These are phyloP conservation scores for Trogon melanurus DNA, from an alignment of 2,113 vertebrate species.

Conservation along the genomic window DNA sequence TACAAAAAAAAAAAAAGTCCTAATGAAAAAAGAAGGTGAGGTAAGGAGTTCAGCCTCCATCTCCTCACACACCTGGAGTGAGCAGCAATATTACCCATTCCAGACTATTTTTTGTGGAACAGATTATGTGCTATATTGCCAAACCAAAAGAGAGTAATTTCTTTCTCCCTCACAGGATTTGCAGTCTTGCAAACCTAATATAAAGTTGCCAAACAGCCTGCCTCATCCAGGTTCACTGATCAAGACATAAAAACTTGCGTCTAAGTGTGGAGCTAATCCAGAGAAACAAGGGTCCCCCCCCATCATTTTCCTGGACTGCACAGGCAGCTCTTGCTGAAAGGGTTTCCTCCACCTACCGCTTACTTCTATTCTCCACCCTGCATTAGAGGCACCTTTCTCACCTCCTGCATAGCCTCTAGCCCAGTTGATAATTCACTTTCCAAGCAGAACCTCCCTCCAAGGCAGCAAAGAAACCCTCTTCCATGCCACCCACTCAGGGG, in stretches of 20 bases:
- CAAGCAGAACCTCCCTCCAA: not conserved
- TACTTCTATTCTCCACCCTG: not conserved
- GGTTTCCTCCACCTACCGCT: not conserved
- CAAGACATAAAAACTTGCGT: not conserved
- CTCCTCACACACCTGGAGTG: not conserved
- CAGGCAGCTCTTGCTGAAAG: not conserved
- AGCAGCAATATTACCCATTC: not conserved
- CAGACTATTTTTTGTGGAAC: not conserved
- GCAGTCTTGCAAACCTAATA: not conserved
- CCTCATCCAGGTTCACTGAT: not conserved
- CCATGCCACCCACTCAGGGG: rapidly evolving
- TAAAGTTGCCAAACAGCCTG: not conserved
- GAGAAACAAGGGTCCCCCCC: not conserved
- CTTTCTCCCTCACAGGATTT: not conserved
- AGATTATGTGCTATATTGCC: not conserved
- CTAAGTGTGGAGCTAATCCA: not conserved
- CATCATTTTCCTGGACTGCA: not conserved
- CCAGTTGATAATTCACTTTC: not conserved
- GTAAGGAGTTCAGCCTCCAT: not conserved
- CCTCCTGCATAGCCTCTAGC: not conserved
- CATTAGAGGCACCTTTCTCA: not conserved
- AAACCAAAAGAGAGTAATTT: not conserved
- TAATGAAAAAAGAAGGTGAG: not conserved
- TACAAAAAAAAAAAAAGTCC: not conserved
- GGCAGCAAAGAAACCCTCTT: not conserved